Conservation (phyloP, 2,797 vertebrate species). For the Pelobates cultripes region DNA sequence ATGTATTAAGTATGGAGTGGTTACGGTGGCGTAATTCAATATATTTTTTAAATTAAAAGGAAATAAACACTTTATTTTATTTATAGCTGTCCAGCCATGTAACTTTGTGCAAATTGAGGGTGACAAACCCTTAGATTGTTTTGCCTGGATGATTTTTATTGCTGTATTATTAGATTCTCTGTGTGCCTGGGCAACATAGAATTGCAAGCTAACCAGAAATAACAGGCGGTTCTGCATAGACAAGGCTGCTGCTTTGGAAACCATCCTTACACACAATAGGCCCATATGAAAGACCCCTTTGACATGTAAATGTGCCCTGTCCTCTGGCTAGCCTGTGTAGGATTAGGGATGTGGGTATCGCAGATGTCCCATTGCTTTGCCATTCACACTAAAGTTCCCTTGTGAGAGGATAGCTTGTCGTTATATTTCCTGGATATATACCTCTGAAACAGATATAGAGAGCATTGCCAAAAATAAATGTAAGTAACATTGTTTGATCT, state of each 20-base stretch:
- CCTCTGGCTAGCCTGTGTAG: constrained; percentile 26
- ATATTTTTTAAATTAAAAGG: too few species aligned
- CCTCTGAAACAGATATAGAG: neutral
- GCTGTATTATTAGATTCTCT: neutral
- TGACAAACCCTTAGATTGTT: neutral
- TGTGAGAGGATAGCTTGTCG: constrained; percentile 17
- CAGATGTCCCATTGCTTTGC: constrained; percentile 35
- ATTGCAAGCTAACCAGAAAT: constrained; percentile 25
- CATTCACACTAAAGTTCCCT: constrained; percentile 1
- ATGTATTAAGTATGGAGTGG: too few species aligned
- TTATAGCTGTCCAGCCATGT: too few species aligned
- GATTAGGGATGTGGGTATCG: constrained; percentile 38
- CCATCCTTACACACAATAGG: constrained; percentile 41
- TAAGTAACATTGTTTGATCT: constrained; percentile 31
- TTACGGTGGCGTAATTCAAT: too few species aligned
- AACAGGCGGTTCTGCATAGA: constrained; percentile 31
- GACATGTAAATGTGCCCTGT: constrained; percentile 49
- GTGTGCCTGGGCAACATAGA: constrained; percentile 24
- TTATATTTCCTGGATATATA: constrained; percentile 6
- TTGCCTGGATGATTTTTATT: constrained; percentile 7
- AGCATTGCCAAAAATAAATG: constrained; percentile 1
- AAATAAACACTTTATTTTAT: too few species aligned
- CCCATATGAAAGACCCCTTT: constrained; percentile 42
- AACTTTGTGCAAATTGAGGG: too few species aligned
- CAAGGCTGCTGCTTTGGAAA: constrained; percentile 50